Evolutionary conservation across 2,113 vertebrate species (phyloP).

Genomic region (Bothrops jararaca): DNA sequence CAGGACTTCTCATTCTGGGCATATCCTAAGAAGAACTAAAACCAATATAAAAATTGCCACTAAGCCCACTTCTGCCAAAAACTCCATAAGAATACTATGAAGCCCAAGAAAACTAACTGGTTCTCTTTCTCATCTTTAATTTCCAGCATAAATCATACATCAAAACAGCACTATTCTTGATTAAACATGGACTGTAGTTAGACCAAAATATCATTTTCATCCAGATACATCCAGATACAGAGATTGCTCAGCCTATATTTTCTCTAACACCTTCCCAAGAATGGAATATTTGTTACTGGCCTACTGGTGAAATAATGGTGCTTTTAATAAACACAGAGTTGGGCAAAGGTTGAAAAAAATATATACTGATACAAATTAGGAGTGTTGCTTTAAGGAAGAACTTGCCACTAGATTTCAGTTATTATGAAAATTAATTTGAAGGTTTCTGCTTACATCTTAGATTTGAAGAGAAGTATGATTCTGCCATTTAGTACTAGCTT

Average conservation of each 20-base stretch:
- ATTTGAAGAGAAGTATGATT: not conserved
- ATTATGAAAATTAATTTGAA: not conserved
- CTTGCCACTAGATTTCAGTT: not conserved
- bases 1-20: not conserved
- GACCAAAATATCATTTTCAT: not conserved
- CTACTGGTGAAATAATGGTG: not conserved
- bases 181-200: not conserved
- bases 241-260: not conserved
- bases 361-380: not conserved
- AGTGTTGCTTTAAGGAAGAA: not conserved
- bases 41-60: not conserved
- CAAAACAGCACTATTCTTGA: not conserved
- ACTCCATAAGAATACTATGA: not conserved
- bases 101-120: not conserved
- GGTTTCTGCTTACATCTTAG: not conserved
- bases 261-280: not conserved
- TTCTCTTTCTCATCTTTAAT: not conserved
- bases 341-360: not conserved
- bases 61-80: not conserved
- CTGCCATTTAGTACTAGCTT: not conserved
- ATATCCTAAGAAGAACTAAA: not conserved
- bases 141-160: not conserved
- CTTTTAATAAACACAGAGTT: not conserved
- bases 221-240: not conserved
- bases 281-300: not conserved